Evolutionary conservation across 2,797 vertebrate species (phyloP).

Genomic region (Eurystomus glaucurus): DNA sequence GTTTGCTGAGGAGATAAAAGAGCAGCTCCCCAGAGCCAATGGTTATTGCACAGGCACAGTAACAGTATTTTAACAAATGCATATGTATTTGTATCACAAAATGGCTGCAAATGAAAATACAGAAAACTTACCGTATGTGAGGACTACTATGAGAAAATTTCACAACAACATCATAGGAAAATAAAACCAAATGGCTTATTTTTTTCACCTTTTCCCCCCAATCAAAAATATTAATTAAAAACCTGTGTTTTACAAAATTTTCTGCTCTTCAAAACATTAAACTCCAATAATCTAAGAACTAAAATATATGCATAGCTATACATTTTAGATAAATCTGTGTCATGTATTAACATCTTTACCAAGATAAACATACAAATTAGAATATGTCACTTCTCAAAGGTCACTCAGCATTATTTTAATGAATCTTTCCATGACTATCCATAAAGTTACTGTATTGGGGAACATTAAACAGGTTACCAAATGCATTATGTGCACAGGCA

Average conservation of each 20-base stretch:
- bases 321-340: background rate
- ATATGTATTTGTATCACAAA: background rate
- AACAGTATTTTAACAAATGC: background rate
- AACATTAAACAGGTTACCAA: background rate
- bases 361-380: background rate
- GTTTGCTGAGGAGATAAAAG: slow-evolving; percentile 43
- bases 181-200: background rate
- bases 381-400: background rate
- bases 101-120: background rate
- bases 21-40: slow-evolving; percentile 9
- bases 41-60: slow-evolving; percentile 14
- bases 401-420: background rate
- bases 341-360: background rate
- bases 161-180: background rate
- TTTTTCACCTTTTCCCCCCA: background rate
- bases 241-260: fast-evolving
- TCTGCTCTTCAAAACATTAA: background rate
- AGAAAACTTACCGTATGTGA: background rate
- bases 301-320: background rate
- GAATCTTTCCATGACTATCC: background rate
- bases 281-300: background rate
- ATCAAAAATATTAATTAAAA: background rate
- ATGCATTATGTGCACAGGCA: background rate
- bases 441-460: background rate
- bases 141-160: background rate